Conservation (phyloP, 2,113 vertebrate species). For the Larimichthys polyactis region DNA sequence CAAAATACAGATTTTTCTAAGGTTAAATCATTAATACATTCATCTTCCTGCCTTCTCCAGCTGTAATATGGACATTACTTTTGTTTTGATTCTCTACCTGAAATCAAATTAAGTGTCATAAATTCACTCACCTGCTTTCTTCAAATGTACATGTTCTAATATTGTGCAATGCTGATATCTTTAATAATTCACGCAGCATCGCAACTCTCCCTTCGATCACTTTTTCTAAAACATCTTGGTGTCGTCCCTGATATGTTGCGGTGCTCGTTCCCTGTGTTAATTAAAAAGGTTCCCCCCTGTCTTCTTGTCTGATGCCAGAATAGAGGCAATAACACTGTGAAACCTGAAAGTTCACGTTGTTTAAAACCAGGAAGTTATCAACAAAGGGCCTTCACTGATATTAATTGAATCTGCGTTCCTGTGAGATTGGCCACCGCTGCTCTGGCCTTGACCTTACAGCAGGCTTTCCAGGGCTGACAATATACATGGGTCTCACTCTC, state of each 20-base stretch:
- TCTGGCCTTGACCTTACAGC: conserved; percentile 67
- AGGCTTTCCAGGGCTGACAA: conserved; percentile 36
- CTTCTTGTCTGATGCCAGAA: conserved; percentile 37
- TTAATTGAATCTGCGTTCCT: conserved; percentile 62
- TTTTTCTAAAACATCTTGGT: conserved; percentile 2
- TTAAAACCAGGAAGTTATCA: conserved; percentile 59
- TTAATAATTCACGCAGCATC: background rate
- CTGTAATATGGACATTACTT: no score
- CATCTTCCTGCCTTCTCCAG: background rate
- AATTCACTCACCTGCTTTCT: background rate
- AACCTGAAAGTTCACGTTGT: conserved; percentile 49
- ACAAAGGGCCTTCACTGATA: conserved; percentile 54
- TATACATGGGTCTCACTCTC: conserved; percentile 27
- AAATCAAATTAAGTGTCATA: background rate
- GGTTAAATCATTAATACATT: background rate
- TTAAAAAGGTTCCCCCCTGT: conserved; percentile 13
- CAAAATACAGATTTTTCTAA: background rate
- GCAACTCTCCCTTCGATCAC: background rate
- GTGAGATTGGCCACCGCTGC: conserved; percentile 58
- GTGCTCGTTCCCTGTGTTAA: conserved; percentile 28
- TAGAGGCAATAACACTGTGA: conserved; percentile 35
- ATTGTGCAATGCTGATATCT: background rate
- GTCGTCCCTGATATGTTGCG: background rate
- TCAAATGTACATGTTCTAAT: background rate
- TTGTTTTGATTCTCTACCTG: background rate